Evolutionary conservation across 2,113 vertebrate species (phyloP).

Genomic region (Dinomys branickii): DNA sequence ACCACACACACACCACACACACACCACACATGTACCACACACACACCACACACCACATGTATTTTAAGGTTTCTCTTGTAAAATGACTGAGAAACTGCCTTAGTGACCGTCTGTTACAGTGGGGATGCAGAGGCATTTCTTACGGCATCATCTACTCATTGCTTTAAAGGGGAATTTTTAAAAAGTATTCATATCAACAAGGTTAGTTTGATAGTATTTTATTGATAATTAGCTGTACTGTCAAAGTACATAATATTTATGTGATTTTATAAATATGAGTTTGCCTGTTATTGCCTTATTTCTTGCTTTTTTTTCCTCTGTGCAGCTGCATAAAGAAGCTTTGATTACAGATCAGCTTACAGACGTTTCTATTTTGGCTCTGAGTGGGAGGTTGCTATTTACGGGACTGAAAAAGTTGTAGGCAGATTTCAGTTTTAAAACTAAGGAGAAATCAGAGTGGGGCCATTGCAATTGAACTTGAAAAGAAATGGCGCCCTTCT

Average conservation of each 20-base stretch:
- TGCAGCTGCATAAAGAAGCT: slow-evolving; percentile 65
- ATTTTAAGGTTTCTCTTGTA: background rate
- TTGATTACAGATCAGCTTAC: slow-evolving; percentile 55
- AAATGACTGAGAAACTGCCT: background rate
- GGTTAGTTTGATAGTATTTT: background rate
- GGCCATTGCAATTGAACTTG: slow-evolving; percentile 47
- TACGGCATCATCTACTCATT: background rate
- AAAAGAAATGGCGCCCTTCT: slow-evolving; percentile 55
- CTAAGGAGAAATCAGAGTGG: slow-evolving; percentile 57
- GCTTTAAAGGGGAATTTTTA: background rate
- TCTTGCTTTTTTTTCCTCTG: background rate
- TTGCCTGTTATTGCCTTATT: background rate
- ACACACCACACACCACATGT: too few relatives aligned
- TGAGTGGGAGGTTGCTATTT: slow-evolving; percentile 77
- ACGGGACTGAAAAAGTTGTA: slow-evolving; percentile 51
- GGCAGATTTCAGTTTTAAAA: slow-evolving; percentile 64
- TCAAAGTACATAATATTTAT: background rate
- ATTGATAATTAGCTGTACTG: background rate
- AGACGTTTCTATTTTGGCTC: slow-evolving; percentile 74
- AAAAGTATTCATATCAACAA: slow-evolving; percentile 26
- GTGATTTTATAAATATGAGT: slow-evolving; percentile 22
- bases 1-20: too few relatives aligned
- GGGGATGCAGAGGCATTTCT: background rate
- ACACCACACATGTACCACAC: too few relatives aligned
- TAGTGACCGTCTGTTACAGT: background rate